Percentiles rank a stretch among this genome's conserved stretches.
These are phyloP conservation scores for Carettochelys insculpta DNA, from an alignment of 2,113 vertebrate species.

Conservation along the genomic window DNA sequence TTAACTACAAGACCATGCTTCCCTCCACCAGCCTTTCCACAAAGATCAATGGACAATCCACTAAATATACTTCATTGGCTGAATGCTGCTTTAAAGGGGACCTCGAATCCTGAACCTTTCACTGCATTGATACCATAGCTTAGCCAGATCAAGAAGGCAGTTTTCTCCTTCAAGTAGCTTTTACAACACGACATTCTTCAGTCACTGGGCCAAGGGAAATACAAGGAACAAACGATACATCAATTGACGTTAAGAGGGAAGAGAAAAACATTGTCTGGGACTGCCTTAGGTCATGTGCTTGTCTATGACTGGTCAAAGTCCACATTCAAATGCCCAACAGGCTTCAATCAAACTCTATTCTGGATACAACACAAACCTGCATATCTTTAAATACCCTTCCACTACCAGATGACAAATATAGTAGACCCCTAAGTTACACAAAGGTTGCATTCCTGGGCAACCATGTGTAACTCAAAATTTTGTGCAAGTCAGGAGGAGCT, in stretches of 20 bases:
- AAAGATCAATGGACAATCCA: background rate
- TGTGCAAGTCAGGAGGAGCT: no score
- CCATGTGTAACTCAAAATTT: no score
- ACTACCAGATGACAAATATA: background rate
- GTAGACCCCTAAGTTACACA: no score
- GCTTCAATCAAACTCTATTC: rapidly evolving
- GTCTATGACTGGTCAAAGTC: background rate
- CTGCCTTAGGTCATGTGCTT: background rate
- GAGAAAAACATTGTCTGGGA: background rate
- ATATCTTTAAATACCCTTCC: background rate
- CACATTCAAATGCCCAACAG: background rate
- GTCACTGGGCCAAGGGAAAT: background rate
- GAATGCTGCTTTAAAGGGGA: constrained; percentile 13
- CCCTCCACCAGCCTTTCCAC: rapidly evolving
- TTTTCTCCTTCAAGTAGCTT: constrained; percentile 13
- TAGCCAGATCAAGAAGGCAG: background rate
- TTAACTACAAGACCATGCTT: background rate
- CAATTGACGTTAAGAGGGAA: constrained; percentile 43
- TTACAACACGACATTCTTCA: background rate
- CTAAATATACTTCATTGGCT: background rate
- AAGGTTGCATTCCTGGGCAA: no score
- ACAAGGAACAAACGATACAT: constrained; percentile 50
- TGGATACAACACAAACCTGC: background rate
- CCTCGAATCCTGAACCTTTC: background rate
- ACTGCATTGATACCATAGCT: rapidly evolving